phyloP scores from a whole-genome alignment of 2,888 invertebrate species.

The Operophtera brumata region DNA sequence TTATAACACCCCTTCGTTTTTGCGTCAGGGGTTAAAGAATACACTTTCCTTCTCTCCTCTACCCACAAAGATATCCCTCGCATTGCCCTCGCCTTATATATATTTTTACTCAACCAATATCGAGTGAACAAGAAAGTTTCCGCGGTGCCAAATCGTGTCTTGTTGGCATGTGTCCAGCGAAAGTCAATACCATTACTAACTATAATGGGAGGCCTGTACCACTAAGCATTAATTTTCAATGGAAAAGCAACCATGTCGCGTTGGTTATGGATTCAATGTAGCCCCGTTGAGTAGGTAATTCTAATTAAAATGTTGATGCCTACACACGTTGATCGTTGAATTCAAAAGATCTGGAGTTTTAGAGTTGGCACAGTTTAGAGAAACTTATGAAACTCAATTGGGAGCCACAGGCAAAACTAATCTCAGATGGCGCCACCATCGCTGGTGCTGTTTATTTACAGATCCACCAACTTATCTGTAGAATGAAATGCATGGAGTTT shows the following conservation, averaged over 20 bases:
- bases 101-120: slow-evolving; percentile 22
- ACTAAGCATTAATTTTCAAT: not conserved
- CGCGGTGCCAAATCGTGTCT: slow-evolving; percentile 19
- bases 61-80: not conserved
- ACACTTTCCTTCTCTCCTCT: not conserved
- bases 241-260: not conserved
- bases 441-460: too few relatives aligned
- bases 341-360: too few relatives aligned
- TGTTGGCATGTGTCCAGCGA: slow-evolving; percentile 19
- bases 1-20: too few relatives aligned
- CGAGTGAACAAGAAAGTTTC: slow-evolving; percentile 10
- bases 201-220: not conserved
- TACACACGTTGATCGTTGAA: too few relatives aligned
- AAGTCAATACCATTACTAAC: slow-evolving; percentile 22
- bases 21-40: not conserved
- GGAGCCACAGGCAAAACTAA: too few relatives aligned
- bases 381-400: too few relatives aligned
- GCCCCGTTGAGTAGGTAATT: not conserved
- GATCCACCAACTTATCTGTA: too few relatives aligned
- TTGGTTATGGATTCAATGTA: not conserved
- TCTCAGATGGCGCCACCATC: too few relatives aligned
- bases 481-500: too few relatives aligned
- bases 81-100: slow-evolving; percentile 8
- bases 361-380: too few relatives aligned
- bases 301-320: too few relatives aligned